These are phyloP conservation scores for Dendrolimus kikuchii DNA, from an alignment of 1,140 invertebrate species.

Conservation along the genomic window DNA sequence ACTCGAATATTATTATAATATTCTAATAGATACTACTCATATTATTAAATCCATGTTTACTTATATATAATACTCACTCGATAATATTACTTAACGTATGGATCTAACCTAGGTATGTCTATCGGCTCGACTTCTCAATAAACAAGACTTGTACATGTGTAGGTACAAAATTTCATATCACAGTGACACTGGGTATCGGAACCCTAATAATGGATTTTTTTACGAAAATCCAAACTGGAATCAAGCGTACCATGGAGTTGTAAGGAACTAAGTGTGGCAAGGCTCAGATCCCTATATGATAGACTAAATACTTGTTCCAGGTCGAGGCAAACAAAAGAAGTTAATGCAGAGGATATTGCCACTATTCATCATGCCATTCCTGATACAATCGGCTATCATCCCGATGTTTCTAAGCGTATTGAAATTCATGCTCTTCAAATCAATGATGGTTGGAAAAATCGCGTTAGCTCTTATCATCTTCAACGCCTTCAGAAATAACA, in stretches of 20 bases:
- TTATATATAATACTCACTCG: no score
- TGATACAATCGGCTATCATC: slow-evolving; percentile 76
- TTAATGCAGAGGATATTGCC: slow-evolving; percentile 74
- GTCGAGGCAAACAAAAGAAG: slow-evolving; percentile 72
- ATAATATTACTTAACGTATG: no score
- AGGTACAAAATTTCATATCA: no score
- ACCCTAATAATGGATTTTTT: not conserved
- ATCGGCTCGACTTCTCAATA: no score
- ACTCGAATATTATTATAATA: no score
- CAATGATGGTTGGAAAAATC: slow-evolving; percentile 76
- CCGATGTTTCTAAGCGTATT: slow-evolving; percentile 75
- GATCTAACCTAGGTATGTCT: no score
- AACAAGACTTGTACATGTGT: no score
- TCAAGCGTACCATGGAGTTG: not conserved
- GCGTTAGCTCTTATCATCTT: slow-evolving; percentile 75
- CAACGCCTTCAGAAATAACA: slow-evolving; percentile 74
- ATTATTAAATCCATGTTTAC: no score
- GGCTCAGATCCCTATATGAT: no score
- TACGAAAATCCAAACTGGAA: not conserved
- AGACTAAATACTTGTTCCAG: slow-evolving; percentile 38
- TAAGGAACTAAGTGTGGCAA: no score
- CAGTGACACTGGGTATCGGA: no score
- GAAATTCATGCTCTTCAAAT: slow-evolving; percentile 77
- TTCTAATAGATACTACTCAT: no score
- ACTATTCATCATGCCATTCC: slow-evolving; percentile 76